Evolutionary conservation across 23 tunicate genomes (phyloP).

Genomic region (Ciona savignyi): DNA sequence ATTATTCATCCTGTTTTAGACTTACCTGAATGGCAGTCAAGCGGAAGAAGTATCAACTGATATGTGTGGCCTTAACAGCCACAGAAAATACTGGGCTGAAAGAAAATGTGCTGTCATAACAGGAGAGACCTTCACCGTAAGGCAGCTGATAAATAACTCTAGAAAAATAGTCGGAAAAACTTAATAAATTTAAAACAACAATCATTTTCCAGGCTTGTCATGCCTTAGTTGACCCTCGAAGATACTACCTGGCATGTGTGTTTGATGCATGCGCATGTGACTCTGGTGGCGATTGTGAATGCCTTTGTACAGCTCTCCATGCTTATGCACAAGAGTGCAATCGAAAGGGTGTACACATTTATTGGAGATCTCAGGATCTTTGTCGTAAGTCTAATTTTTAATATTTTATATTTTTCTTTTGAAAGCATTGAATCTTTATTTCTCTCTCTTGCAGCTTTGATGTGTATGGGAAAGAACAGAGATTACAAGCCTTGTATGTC

Average conservation of each 20-base stretch:
- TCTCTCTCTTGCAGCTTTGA: conserved; percentile 43
- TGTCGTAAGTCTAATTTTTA: conserved; percentile 71
- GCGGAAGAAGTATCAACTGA: conserved; percentile 80
- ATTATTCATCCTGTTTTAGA: conserved; percentile 25
- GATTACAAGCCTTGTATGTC: conserved; percentile 96
- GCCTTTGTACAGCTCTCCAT: conserved; percentile 94
- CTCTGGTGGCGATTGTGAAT: conserved; percentile 94
- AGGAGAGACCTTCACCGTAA: conserved; percentile 74
- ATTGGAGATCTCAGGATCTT: conserved; percentile 95
- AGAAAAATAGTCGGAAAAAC: too few species aligned
- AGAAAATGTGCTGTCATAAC: conserved; percentile 87
- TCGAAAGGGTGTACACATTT: conserved; percentile 96
- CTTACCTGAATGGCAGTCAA: conserved; percentile 67
- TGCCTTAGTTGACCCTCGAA: conserved; percentile 70
- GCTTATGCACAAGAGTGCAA: conserved; percentile 99
- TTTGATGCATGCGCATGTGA: conserved; percentile 97
- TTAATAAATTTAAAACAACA: not conserved
- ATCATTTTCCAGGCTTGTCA: conserved; percentile 65
- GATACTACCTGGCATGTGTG: conserved; percentile 80
- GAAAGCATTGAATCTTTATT: not conserved
- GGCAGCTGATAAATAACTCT: not conserved
- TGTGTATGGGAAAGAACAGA: conserved; percentile 83
- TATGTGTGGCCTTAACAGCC: conserved; percentile 74
- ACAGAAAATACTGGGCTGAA: conserved; percentile 95
- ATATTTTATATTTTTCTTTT: not conserved